phyloP scores from a whole-genome alignment of 1,140 invertebrate genomes.

The Drosophila sp. region DNA sequence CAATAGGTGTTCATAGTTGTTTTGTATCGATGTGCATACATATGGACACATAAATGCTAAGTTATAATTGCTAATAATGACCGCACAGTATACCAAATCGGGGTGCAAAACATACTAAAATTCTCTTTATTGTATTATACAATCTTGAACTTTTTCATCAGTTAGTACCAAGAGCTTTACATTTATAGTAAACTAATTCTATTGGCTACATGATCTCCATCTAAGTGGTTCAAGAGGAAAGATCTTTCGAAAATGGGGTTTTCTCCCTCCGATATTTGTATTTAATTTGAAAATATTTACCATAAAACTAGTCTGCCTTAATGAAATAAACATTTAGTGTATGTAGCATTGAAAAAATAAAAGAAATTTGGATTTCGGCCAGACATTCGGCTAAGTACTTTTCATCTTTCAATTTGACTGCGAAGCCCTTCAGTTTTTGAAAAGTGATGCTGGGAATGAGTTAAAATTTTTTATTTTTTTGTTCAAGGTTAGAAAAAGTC shows the following conservation, averaged over 20 bases:
- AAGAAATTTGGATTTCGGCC: background rate
- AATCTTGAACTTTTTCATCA: background rate
- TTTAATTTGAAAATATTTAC: constrained; percentile 12
- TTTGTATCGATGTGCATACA: constrained; percentile 11
- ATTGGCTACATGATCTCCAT: no score
- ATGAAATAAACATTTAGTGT: constrained; percentile 3
- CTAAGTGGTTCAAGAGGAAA: no score
- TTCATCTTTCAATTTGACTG: background rate
- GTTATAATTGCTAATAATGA: constrained; percentile 9
- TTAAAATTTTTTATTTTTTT: no score
- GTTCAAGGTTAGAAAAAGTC: no score
- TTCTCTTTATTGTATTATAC: background rate
- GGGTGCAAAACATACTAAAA: background rate
- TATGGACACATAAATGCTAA: background rate
- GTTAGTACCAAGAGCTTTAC: no score
- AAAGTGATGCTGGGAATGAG: no score
- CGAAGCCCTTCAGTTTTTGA: background rate
- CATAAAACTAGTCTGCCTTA: constrained; percentile 9
- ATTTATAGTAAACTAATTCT: no score
- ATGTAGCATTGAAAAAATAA: background rate
- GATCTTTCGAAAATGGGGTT: no score
- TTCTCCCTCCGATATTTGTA: background rate
- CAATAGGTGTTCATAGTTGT: constrained; percentile 9
- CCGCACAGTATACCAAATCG: constrained; percentile 3
- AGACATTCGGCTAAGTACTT: background rate